Conservation (phyloP, 2,113 vertebrate genomes). For the Pseudorectes ferrugineus region DNA sequence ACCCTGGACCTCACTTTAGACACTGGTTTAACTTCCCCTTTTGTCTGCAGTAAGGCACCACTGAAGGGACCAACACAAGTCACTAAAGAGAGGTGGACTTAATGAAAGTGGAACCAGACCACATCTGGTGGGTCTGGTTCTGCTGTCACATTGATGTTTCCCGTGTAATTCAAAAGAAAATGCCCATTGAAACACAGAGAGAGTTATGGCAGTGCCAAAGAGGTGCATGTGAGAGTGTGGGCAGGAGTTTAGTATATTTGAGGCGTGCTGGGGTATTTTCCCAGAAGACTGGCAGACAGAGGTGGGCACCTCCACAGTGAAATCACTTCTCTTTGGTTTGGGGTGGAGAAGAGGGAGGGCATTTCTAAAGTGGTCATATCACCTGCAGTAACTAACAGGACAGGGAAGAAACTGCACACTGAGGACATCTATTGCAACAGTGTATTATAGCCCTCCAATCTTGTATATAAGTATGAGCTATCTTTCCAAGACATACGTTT, state of each 20-base stretch:
- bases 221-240: not conserved
- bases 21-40: slow-evolving; percentile 40
- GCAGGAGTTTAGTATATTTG: not conserved
- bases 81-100: not conserved
- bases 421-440: slow-evolving; percentile 40
- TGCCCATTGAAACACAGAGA: not conserved
- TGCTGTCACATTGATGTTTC: not conserved
- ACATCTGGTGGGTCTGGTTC: not conserved
- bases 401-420: not conserved
- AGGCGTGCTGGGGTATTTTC: not conserved
- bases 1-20: slow-evolving; percentile 51
- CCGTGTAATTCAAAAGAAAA: not conserved
- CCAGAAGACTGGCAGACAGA: not conserved
- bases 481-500: not conserved
- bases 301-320: not conserved
- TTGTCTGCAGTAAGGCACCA: slow-evolving; percentile 36
- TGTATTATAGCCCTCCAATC: not conserved
- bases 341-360: not conserved
- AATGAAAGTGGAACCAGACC: not conserved
- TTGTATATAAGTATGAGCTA: not conserved
- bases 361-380: not conserved
- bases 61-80: not conserved
- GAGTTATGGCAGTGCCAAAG: not conserved
- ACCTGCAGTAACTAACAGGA: not conserved
- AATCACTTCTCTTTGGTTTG: not conserved